phyloP scores from a whole-genome alignment of 2,797 vertebrate species.

The Chiloscyllium punctatum region DNA sequence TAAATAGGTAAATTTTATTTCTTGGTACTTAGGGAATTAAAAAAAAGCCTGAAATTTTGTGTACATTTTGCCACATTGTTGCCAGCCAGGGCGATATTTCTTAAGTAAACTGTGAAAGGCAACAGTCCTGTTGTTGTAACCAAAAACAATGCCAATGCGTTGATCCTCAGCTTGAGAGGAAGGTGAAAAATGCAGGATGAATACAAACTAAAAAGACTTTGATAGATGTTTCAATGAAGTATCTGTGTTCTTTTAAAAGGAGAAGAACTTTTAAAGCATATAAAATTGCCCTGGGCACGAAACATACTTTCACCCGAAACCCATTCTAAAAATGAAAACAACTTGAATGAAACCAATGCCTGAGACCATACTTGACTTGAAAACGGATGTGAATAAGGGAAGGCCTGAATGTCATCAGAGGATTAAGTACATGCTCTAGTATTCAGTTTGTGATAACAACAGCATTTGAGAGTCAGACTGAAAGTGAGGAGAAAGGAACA shows the following conservation, averaged over 20 bases:
- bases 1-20: not conserved
- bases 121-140: not conserved
- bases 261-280: not conserved
- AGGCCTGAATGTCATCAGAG: not conserved
- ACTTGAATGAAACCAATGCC: not conserved
- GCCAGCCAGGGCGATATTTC: not conserved
- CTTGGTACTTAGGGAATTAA: no score
- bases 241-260: not conserved
- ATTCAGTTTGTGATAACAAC: not conserved
- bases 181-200: not conserved
- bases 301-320: not conserved
- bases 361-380: not conserved
- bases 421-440: no score
- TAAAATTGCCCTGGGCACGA: not conserved
- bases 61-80: not conserved
- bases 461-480: not conserved
- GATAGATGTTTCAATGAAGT: not conserved
- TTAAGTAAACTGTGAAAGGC: not conserved
- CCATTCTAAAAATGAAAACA: not conserved
- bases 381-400: not conserved
- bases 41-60: not conserved
- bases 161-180: not conserved
- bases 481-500: not conserved
- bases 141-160: not conserved
- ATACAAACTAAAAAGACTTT: not conserved